Conservation (phyloP, 2,113 vertebrate species). For the Pygathrix nemaeus region DNA sequence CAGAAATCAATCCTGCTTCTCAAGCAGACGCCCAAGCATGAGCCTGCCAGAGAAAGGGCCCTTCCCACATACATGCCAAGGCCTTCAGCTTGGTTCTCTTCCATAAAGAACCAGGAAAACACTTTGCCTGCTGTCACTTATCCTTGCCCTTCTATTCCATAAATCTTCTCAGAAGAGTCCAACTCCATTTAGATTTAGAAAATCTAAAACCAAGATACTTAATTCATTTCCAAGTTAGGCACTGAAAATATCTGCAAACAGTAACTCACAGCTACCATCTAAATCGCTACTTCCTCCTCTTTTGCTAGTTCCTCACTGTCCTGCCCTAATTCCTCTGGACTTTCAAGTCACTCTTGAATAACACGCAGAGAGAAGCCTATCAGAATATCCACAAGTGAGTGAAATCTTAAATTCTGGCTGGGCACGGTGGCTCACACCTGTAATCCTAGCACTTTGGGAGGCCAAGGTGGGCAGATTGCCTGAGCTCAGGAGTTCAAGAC, state of each 20-base stretch:
- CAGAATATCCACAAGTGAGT: background rate
- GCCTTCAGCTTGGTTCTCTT: background rate
- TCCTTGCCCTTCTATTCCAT: accelerated
- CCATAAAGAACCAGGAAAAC: background rate
- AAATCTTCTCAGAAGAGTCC: background rate
- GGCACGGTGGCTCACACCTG: too few relatives aligned
- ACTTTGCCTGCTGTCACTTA: background rate
- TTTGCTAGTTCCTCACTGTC: background rate
- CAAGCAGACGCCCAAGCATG: accelerated
- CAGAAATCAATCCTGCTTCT: background rate
- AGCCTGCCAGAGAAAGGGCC: background rate
- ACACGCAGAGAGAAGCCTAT: background rate
- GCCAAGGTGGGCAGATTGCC: too few relatives aligned
- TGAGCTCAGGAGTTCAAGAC: too few relatives aligned
- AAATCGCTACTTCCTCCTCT: too few relatives aligned
- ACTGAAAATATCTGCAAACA: background rate
- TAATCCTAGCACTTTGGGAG: too few relatives aligned
- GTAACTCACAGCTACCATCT: background rate
- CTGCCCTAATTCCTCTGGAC: background rate
- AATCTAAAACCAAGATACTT: background rate
- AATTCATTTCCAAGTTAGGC: background rate
- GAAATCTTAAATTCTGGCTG: background rate
- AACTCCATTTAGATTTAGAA: background rate
- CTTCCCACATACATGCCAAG: accelerated
- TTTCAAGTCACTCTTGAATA: background rate